A percentile compares a stretch with the other conserved stretches of the same genome.
Conservation (phyloP, 2,113 vertebrate genomes). For the Apistogramma diplotaenia region DNA sequence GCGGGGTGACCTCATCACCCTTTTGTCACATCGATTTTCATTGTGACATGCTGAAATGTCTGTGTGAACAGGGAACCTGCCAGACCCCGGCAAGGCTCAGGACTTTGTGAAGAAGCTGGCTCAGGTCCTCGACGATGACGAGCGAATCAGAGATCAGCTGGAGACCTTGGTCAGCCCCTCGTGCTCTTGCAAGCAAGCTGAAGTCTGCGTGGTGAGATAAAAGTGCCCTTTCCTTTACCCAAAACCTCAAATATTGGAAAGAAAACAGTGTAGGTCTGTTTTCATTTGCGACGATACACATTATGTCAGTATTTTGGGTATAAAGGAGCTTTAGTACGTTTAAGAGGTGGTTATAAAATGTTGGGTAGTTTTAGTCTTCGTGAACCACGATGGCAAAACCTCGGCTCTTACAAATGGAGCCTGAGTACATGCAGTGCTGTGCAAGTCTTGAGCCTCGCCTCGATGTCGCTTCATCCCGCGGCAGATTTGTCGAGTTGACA, state of each 20-base stretch:
- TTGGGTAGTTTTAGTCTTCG: neutral
- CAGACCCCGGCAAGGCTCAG: conserved; percentile 97
- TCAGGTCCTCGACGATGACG: conserved; percentile 96
- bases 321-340: neutral
- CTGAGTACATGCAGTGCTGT: no score
- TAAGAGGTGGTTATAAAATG: neutral
- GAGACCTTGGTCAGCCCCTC: conserved; percentile 93
- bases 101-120: conserved; percentile 99
- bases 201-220: conserved; percentile 90
- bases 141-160: conserved; percentile 90
- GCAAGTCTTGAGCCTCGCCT: no score
- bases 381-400: neutral
- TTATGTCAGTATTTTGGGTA: neutral
- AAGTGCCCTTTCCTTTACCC: neutral
- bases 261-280: no score
- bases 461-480: neutral
- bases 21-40: neutral
- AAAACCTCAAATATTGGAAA: neutral
- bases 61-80: conserved; percentile 84
- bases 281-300: no score
- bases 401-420: neutral
- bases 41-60: neutral
- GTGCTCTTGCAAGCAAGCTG: conserved; percentile 97
- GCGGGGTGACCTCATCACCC: neutral
- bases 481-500: neutral